Base-by-base conservation (phyloP, 2,797 vertebrate genomes). In the Lindbergichthys nudifrons region DNA sequence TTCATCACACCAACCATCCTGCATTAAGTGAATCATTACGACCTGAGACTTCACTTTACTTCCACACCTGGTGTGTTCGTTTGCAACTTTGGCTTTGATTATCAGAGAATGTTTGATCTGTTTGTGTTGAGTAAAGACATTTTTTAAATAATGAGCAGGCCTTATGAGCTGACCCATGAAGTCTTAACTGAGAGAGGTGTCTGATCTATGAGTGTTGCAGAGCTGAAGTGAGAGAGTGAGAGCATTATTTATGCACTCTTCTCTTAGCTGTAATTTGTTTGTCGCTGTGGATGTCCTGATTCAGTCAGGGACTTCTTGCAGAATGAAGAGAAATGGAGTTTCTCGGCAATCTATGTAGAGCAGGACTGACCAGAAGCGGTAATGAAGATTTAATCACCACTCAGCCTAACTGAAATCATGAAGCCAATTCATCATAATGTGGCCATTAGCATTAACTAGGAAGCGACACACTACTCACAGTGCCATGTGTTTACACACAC, bases 321-420 rank as follows among this genome's bases (percentile, higher is more conserved):
- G 83, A 91, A 93, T 91, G 83, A 92, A 93, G 90, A 93, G 81
- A 61, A 89, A 93, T 94, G 39, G 80, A 79, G 79, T 86, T 91
- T 77, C 83, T 79, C 77, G 65, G 82, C 83, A 90, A 87, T 90
- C 88, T 88, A 85, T 88, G 85, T 85, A 81, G 86, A 88, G 86
- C 88, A 88, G 81, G 75, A 85, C 87, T 91, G 93, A 92, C 89
- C 91, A 92, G 87, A 86, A 92, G 81, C 81, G 1, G 84, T 93
- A 93, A 94, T 94, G 92, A 93, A 90, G 91, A 93, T 93, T 93
- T 94, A 94, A 93, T 93, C 91, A 90, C 92, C 86, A 86, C 85
- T 89, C 89, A 80, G 80, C 80, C 88, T 70, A 87, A 90, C 86
- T 85, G 77, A 88, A 89, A 88, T 90, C 86, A 83, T 81, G 73